Evolutionary conservation across 2,797 vertebrate species (phyloP), one percentile per base, ranked within the genome.

Genomic region (Clarias fuscus): DNA sequence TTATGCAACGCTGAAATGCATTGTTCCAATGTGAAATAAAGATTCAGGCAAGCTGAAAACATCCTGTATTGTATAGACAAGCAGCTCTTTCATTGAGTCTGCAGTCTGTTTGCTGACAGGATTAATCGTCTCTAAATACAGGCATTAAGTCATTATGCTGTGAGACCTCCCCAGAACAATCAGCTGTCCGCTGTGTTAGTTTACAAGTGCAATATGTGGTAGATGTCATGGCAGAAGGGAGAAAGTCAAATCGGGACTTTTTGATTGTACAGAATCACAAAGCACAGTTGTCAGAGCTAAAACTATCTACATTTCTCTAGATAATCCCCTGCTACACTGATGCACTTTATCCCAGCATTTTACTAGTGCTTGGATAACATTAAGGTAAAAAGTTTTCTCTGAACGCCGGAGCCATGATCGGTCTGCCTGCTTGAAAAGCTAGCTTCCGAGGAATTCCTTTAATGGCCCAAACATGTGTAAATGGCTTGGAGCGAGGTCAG

Each of bases 41-140:
- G 70, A 81, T 30, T 33, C 53, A 67, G 85, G 85, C 10, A 84
- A 70, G 73, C 20, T 86, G 5, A 87, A 90, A 84, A 76, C n/a
- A 84, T 89, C 59, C 48, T 73, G 83, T 62, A 59, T 68, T 73
- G 27, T 78, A 88, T 22, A 86, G 84, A 84, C 72, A 70, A 30
- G 37, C 30, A 64, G 83, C 87, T 87, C 20, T 78, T 88, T 80
- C 84, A 89, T 87, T 86, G 81, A 81, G 82, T 43, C 75, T 75
- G 11, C 13, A 67, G 18, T 68, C 24, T 4, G 20, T 89, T 89
- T 88, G 37, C 84, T 83, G 48, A 64, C 68, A 86, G 70, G 37
- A 88, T 85, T 86, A 91, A 90, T 84, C 80, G 22, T 64, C 85
- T 84, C 59, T 85, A 90, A 87, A 85, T 85, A 43, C 83, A 78